phyloP scores from a whole-genome alignment of 1,140 invertebrate genomes.

The Riptortus pedestris region DNA sequence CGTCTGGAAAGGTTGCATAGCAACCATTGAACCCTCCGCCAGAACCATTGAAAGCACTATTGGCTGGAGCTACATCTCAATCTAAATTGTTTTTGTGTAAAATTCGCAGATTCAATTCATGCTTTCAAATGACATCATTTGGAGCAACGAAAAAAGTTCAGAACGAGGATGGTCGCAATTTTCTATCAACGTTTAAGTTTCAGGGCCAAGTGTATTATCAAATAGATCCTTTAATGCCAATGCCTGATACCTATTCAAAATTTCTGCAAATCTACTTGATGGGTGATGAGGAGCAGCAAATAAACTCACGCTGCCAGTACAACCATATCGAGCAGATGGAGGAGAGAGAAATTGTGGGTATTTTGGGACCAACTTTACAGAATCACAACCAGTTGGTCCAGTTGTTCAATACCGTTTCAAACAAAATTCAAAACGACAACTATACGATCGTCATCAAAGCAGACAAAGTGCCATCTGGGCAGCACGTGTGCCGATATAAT shows the following conservation, averaged over 20 bases:
- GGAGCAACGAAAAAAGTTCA: neutral
- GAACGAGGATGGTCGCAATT: slow-evolving; percentile 26
- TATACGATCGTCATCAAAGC: slow-evolving; percentile 32
- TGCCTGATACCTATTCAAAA: slow-evolving; percentile 32
- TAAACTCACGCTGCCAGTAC: slow-evolving; percentile 23
- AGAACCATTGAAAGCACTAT: too few relatives aligned
- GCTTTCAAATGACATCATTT: neutral
- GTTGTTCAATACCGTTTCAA: slow-evolving; percentile 41
- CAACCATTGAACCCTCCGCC: too few relatives aligned
- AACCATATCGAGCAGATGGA: slow-evolving; percentile 37
- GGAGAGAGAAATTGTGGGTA: neutral
- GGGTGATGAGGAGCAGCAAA: slow-evolving; percentile 33
- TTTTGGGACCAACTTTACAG: neutral
- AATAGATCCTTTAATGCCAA: slow-evolving; percentile 36
- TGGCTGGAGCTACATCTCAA: too few relatives aligned
- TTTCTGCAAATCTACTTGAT: slow-evolving; percentile 41
- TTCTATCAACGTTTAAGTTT: slow-evolving; percentile 39
- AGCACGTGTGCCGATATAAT: slow-evolving; percentile 39
- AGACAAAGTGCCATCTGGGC: slow-evolving; percentile 31
- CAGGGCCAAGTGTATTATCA: slow-evolving; percentile 42
- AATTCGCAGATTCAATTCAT: neutral
- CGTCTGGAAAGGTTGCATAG: too few relatives aligned
- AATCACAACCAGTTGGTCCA: neutral
- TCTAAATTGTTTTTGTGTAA: too few relatives aligned
- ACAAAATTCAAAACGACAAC: slow-evolving; percentile 30